phyloP scores from a whole-genome alignment of 1,140 invertebrate genomes.

The Trinorchestia longiramus region DNA sequence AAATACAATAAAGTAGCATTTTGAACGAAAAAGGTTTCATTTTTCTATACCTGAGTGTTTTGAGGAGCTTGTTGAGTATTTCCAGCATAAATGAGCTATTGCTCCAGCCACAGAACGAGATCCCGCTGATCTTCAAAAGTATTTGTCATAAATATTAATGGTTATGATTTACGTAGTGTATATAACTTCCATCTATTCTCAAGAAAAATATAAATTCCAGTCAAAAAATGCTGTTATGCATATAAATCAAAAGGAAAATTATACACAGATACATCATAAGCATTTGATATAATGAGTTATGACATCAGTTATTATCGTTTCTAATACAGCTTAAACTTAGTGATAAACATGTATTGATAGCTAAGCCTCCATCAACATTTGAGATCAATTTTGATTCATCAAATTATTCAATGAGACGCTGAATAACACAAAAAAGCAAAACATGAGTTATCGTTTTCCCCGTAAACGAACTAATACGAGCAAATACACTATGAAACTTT shows the following conservation, averaged over 20 bases:
- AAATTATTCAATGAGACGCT: not conserved
- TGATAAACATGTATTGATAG: not conserved
- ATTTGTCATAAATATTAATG: not conserved
- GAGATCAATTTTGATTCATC: not conserved
- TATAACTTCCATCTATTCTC: not conserved
- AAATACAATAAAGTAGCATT: not conserved
- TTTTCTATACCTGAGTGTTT: not conserved
- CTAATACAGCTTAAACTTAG: not conserved
- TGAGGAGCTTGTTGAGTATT: not conserved
- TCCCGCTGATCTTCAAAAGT: not conserved
- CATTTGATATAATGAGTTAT: not conserved
- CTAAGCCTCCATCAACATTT: not conserved
- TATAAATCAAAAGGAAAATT: not conserved
- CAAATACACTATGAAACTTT: too few species aligned
- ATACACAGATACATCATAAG: not conserved
- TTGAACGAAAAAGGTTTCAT: not conserved
- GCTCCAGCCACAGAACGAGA: not conserved
- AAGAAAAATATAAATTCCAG: not conserved
- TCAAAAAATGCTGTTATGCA: not conserved
- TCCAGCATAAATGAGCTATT: not conserved
- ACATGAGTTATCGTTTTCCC: not conserved
- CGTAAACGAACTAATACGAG: not conserved
- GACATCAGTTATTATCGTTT: not conserved
- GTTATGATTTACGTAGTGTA: not conserved
- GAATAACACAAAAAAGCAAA: not conserved